Percentiles rank a stretch among this genome's conserved stretches.
phyloP scores from a whole-genome alignment of 2,113 vertebrate genomes.

The Plotosus lineatus region DNA sequence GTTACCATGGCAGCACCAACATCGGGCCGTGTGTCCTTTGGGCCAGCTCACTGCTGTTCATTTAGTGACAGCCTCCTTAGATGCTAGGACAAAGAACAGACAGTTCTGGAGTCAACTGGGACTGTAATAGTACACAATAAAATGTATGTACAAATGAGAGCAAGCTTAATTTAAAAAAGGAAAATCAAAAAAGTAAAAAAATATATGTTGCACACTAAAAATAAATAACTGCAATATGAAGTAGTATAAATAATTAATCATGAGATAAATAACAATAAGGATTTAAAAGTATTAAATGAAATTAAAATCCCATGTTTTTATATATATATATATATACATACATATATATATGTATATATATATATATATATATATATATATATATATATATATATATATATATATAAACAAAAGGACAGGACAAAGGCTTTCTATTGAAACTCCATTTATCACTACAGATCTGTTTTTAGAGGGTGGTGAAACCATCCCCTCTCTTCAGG shows the following conservation, averaged over 20 bases:
- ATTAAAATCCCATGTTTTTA: neutral
- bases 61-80: neutral
- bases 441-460: too few species aligned
- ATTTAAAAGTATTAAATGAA: neutral
- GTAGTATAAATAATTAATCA: neutral
- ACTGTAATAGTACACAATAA: neutral
- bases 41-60: slow-evolving; percentile 5
- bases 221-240: neutral
- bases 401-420: too few species aligned
- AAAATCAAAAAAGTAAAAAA: neutral
- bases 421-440: too few species aligned
- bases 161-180: too few species aligned
- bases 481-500: too few species aligned
- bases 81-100: neutral
- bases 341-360: too few species aligned
- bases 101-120: neutral
- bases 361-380: too few species aligned
- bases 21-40: slow-evolving; percentile 24
- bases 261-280: neutral
- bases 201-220: neutral
- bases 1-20: slow-evolving; percentile 53
- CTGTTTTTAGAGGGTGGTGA: too few species aligned
- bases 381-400: too few species aligned
- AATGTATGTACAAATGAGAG: neutral
- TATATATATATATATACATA: too few species aligned